phyloP scores from a whole-genome alignment of 2,113 vertebrate species.

The Cathartes aura region DNA sequence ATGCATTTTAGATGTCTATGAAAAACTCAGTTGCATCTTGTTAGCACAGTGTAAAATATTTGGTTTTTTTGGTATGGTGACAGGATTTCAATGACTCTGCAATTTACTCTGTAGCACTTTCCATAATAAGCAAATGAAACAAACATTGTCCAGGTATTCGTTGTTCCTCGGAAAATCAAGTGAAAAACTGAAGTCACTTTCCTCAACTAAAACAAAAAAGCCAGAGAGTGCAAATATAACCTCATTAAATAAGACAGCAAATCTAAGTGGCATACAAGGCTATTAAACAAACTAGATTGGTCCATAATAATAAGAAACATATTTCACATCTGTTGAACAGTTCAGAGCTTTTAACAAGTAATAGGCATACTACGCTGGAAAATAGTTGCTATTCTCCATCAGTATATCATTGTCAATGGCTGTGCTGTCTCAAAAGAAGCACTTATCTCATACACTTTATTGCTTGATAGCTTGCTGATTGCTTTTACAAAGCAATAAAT shows the following conservation, averaged over 20 bases:
- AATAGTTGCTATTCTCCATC: constrained; percentile 54
- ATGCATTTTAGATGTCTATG: neutral
- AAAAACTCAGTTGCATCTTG: neutral
- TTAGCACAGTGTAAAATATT: constrained; percentile 27
- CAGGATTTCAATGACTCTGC: constrained; percentile 24
- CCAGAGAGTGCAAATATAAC: constrained; percentile 48
- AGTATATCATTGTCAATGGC: constrained; percentile 77
- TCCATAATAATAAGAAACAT: constrained; percentile 79
- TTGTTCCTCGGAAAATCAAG: constrained; percentile 13
- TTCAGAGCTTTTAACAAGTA: constrained; percentile 77
- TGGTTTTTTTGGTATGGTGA: neutral
- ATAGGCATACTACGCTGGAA: constrained; percentile 55
- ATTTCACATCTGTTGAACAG: constrained; percentile 78
- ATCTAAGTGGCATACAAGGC: constrained; percentile 64
- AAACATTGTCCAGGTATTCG: neutral
- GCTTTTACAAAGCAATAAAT: constrained; percentile 84
- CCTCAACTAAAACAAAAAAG: neutral
- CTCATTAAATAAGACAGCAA: constrained; percentile 71
- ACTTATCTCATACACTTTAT: constrained; percentile 82
- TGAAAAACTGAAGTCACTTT: constrained; percentile 16
- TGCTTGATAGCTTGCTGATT: constrained; percentile 84
- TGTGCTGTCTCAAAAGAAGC: constrained; percentile 74
- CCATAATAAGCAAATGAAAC: neutral
- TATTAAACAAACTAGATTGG: constrained; percentile 77
- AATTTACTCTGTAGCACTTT: neutral